These are phyloP conservation scores for Anadara kagoshimensis DNA, from an alignment of 1,140 invertebrate species.

Conservation along the genomic window DNA sequence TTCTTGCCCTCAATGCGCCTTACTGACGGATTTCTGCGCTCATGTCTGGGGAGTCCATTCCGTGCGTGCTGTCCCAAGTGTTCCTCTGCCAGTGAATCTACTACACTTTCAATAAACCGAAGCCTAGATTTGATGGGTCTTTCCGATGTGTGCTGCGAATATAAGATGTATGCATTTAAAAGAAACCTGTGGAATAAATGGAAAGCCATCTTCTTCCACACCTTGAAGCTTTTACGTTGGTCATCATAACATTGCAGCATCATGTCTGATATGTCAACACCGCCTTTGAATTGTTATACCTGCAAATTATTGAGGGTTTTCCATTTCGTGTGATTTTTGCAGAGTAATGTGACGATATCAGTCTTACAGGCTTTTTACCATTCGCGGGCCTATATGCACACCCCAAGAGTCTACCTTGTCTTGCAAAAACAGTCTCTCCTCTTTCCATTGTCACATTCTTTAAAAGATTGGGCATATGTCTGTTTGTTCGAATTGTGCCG, in stretches of 20 bases:
- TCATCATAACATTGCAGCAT: constrained; percentile 1
- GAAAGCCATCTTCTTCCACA: constrained; percentile 13
- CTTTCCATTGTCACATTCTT: background rate
- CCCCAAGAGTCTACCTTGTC: background rate
- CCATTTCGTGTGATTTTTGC: background rate
- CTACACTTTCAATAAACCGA: background rate
- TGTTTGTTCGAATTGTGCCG: constrained; percentile 15
- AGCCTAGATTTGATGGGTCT: constrained; percentile 4
- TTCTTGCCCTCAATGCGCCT: background rate
- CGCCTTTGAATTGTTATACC: constrained; percentile 14
- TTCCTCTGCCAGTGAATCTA: background rate
- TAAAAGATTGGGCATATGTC: constrained; percentile 4
- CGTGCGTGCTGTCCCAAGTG: background rate
- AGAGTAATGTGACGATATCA: background rate
- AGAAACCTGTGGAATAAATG: constrained; percentile 1
- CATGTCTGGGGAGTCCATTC: background rate
- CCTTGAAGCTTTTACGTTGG: constrained; percentile 1
- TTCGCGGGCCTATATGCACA: constrained; percentile 1
- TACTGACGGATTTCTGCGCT: background rate
- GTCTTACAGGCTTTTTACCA: constrained; percentile 2
- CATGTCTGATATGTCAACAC: constrained; percentile 12
- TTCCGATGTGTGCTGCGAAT: background rate
- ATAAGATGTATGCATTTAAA: constrained; percentile 9
- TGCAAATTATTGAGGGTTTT: background rate
- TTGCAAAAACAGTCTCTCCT: constrained; percentile 1